Conservation (phyloP, 2,888 invertebrate species). For the Trissolcus brochymenae region DNA sequence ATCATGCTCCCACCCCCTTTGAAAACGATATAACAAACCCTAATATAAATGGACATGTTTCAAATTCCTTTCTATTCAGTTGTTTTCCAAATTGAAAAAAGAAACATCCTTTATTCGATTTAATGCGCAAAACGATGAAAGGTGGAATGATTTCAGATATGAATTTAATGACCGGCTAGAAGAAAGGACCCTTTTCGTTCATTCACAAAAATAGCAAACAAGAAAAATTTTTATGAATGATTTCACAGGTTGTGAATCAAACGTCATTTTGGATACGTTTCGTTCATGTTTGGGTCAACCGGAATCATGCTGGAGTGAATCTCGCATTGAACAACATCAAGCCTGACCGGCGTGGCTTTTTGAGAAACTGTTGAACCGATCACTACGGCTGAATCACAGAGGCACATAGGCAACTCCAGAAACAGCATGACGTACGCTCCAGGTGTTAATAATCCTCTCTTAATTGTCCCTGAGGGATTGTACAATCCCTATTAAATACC, state of each 20-base stretch:
- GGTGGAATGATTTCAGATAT: slow-evolving; percentile 6
- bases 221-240: slow-evolving; percentile 30
- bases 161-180: slow-evolving; percentile 18
- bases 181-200: slow-evolving; percentile 2
- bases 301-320: slow-evolving; percentile 70
- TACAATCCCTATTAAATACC: slow-evolving; percentile 73
- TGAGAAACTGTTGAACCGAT: slow-evolving; percentile 49
- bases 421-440: slow-evolving; percentile 71
- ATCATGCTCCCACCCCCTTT: slow-evolving; percentile 61
- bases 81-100: too few relatives aligned
- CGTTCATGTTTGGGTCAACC: slow-evolving; percentile 60
- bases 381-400: slow-evolving; percentile 32
- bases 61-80: too few relatives aligned
- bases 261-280: slow-evolving; percentile 52
- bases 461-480: slow-evolving; percentile 70
- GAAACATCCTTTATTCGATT: too few relatives aligned
- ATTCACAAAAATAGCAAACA: slow-evolving; percentile 18
- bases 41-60: slow-evolving; percentile 16
- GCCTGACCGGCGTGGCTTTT: slow-evolving; percentile 56
- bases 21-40: slow-evolving; percentile 22
- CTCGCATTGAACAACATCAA: slow-evolving; percentile 58
- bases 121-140: too few relatives aligned
- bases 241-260: slow-evolving; percentile 43
- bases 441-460: slow-evolving; percentile 75
- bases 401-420: slow-evolving; percentile 64